Percentiles rank a stretch among this genome's conserved stretches.
These are phyloP conservation scores for Oligia latruncula DNA, from an alignment of 2,888 invertebrate genomes.

Conservation along the genomic window DNA sequence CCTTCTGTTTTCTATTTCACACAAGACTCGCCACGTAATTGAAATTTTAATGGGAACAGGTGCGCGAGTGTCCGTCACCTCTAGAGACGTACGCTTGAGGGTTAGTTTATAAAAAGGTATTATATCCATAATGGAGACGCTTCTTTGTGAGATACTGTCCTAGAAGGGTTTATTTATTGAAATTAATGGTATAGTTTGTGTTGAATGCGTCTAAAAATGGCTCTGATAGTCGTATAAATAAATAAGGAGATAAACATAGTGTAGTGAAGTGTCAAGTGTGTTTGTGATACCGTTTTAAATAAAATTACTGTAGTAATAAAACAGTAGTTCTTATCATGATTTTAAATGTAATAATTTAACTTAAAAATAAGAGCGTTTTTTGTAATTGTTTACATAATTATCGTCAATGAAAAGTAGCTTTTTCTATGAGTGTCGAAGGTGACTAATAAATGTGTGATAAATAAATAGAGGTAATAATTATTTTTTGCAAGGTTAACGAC, in stretches of 20 bases:
- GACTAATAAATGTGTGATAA: neutral
- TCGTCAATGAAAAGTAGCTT: neutral
- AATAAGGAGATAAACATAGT: slow-evolving; percentile 6
- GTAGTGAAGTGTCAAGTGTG: neutral
- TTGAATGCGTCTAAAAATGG: slow-evolving; percentile 23
- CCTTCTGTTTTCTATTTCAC: slow-evolving; percentile 27
- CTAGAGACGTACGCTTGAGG: slow-evolving; percentile 20
- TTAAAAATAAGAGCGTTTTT: neutral
- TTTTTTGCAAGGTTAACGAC: neutral
- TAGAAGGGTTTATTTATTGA: slow-evolving; percentile 41
- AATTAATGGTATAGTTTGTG: slow-evolving; percentile 16
- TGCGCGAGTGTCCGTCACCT: slow-evolving; percentile 63
- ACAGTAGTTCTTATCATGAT: neutral
- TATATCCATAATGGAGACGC: slow-evolving; percentile 11
- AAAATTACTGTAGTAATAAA: neutral
- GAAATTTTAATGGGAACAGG: slow-evolving; percentile 83
- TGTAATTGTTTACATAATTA: neutral
- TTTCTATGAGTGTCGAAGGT: neutral
- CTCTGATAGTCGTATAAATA: slow-evolving; percentile 24
- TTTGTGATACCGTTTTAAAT: slow-evolving; percentile 15
- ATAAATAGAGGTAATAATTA: neutral
- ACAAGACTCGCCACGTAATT: slow-evolving; percentile 70
- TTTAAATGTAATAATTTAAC: neutral
- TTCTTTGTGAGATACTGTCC: slow-evolving; percentile 25
- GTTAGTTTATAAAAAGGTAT: slow-evolving; percentile 46